Percentiles rank a stretch among this genome's conserved stretches.
These are phyloP conservation scores for Drosophila formosana DNA, from an alignment of 2,888 invertebrate species.

Conservation along the genomic window DNA sequence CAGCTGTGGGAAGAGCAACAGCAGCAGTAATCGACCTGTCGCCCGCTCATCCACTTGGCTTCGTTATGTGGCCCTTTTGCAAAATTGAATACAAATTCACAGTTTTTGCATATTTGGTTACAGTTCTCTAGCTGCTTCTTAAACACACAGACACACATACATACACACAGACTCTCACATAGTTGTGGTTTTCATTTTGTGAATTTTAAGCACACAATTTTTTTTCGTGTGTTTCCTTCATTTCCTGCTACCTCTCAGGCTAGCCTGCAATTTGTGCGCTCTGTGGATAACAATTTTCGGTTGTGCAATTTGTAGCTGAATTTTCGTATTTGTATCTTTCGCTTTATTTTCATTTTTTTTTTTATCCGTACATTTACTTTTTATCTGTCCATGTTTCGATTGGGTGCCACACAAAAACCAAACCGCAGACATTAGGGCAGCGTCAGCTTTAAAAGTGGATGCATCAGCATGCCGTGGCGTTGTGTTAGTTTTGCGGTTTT, in stretches of 20 bases:
- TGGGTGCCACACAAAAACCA: slow-evolving; percentile 26
- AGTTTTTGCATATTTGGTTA: slow-evolving; percentile 70
- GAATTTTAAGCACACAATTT: slow-evolving; percentile 54
- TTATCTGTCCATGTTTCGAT: slow-evolving; percentile 20
- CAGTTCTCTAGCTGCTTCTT: slow-evolving; percentile 34
- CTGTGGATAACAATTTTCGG: slow-evolving; percentile 45
- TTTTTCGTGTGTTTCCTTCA: slow-evolving; percentile 21
- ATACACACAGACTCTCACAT: slow-evolving; percentile 13
- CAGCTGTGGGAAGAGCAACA: neutral
- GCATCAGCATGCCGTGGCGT: slow-evolving; percentile 25
- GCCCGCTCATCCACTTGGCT: slow-evolving; percentile 52
- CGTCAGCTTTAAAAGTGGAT: slow-evolving; percentile 48
- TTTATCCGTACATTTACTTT: slow-evolving; percentile 16
- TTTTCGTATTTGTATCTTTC: slow-evolving; percentile 20
- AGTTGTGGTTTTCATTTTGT: slow-evolving; percentile 45
- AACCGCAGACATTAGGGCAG: slow-evolving; percentile 45
- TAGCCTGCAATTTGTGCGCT: slow-evolving; percentile 51
- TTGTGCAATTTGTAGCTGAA: slow-evolving; percentile 46
- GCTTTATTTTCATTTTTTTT: slow-evolving; percentile 10
- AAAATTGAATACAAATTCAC: slow-evolving; percentile 71
- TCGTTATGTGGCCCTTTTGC: slow-evolving; percentile 47
- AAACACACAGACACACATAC: slow-evolving; percentile 13
- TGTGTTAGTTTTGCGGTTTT: slow-evolving; percentile 37
- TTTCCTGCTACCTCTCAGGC: slow-evolving; percentile 14
- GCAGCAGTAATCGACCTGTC: slow-evolving; percentile 57